phyloP scores from a whole-genome alignment of 2,888 invertebrate species.

The Timema podura region DNA sequence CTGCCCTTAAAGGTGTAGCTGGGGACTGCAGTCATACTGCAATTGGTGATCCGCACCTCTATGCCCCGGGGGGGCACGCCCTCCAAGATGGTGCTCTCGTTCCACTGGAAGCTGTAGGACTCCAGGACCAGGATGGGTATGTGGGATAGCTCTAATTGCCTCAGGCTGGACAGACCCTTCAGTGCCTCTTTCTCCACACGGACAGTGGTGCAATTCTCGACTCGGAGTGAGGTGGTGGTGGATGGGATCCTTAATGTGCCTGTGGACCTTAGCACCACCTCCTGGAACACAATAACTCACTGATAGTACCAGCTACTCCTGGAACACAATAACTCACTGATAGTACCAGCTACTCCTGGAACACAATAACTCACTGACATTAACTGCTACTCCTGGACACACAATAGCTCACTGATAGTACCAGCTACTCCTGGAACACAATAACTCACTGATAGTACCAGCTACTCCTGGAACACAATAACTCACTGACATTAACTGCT shows the following conservation, averaged over 20 bases:
- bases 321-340: no score
- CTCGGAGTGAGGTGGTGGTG: slow-evolving; percentile 48
- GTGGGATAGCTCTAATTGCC: slow-evolving; percentile 59
- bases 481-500: no score
- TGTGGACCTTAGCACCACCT: slow-evolving; percentile 15
- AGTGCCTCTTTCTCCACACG: slow-evolving; percentile 57
- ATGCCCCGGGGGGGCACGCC: slow-evolving; percentile 41
- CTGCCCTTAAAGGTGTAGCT: slow-evolving; percentile 23
- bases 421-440: no score
- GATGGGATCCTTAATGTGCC: slow-evolving; percentile 12
- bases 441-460: no score
- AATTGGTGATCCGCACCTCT: slow-evolving; percentile 46
- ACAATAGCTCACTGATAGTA: no score
- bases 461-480: no score
- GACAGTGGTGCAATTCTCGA: slow-evolving; percentile 62
- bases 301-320: no score
- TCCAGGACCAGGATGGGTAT: slow-evolving; percentile 59
- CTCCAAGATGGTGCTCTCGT: slow-evolving; percentile 37
- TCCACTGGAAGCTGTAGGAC: slow-evolving; percentile 58
- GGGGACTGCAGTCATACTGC: slow-evolving; percentile 29
- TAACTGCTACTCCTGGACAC: no score
- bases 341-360: no score
- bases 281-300: slow-evolving; percentile 18
- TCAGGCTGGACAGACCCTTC: slow-evolving; percentile 56
- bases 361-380: no score